phyloP scores from a whole-genome alignment of 2,113 vertebrate genomes.

The Lynx canadensis region DNA sequence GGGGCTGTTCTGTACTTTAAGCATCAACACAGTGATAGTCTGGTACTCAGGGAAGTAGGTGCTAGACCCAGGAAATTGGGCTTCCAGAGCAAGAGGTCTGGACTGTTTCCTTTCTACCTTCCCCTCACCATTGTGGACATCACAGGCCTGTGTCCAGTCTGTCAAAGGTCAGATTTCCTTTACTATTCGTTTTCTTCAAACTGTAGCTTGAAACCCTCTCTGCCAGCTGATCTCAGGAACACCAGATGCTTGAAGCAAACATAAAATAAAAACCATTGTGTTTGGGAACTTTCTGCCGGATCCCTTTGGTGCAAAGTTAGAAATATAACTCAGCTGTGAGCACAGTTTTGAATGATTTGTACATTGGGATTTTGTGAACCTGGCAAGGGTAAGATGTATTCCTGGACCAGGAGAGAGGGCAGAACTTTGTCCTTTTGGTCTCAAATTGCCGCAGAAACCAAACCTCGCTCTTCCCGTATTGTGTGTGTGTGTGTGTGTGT shows the following conservation, averaged over 20 bases:
- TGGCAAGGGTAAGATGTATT: neutral
- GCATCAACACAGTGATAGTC: neutral
- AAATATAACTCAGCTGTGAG: neutral
- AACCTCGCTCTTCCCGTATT: neutral
- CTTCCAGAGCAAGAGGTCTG: neutral
- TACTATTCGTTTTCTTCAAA: neutral
- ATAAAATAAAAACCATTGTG: neutral
- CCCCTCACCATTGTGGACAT: neutral
- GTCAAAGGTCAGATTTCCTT: neutral
- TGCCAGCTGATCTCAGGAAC: neutral
- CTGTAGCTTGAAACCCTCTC: conserved; percentile 4
- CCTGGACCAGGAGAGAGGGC: neutral
- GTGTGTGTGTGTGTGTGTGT: no score
- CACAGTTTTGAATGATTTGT: neutral
- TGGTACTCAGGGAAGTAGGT: neutral
- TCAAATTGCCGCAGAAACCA: neutral
- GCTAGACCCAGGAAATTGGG: neutral
- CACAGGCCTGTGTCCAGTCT: neutral
- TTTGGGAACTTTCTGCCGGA: neutral
- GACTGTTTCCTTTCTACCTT: neutral
- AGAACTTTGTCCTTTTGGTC: neutral
- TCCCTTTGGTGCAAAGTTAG: neutral
- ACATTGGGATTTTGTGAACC: neutral
- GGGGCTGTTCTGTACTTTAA: neutral
- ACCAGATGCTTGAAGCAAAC: neutral